phyloP scores from a whole-genome alignment of 2,797 vertebrate genomes.

The Anguilla obscura region DNA sequence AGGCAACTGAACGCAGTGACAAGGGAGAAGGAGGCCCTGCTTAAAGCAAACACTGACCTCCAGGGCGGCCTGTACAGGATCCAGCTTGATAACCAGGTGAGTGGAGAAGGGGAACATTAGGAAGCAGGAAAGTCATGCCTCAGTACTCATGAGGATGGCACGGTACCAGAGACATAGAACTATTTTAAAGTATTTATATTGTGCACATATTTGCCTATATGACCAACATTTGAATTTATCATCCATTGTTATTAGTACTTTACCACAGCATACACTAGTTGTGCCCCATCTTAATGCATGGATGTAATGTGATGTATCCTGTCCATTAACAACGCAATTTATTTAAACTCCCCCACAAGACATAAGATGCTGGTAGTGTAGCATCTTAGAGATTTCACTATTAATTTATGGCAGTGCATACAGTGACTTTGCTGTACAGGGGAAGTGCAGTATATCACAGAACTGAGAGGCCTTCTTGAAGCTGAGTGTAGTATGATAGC shows the following conservation, averaged over 20 bases:
- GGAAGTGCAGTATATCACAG: not conserved
- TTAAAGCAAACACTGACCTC: not conserved
- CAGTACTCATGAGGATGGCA: not conserved
- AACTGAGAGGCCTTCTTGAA: not conserved
- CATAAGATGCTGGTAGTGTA: not conserved
- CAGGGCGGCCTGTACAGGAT: not conserved
- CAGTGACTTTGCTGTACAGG: not conserved
- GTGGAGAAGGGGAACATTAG: not conserved
- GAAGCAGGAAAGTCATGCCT: not conserved
- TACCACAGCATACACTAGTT: not conserved
- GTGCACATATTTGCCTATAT: too few species aligned
- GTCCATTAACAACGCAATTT: not conserved
- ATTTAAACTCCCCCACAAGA: not conserved
- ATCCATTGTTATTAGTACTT: not conserved
- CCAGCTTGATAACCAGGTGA: not conserved
- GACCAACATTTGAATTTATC: not conserved
- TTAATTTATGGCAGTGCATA: not conserved
- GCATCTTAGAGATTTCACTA: not conserved
- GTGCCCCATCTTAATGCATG: not conserved
- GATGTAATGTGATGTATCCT: not conserved
- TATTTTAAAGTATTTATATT: too few species aligned
- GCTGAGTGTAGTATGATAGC: not conserved
- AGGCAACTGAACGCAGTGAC: not conserved
- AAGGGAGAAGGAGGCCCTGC: not conserved
- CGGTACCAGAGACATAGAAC: not conserved